Base-by-base conservation (phyloP, 2,797 vertebrate genomes). In the Muscicapa striata region DNA sequence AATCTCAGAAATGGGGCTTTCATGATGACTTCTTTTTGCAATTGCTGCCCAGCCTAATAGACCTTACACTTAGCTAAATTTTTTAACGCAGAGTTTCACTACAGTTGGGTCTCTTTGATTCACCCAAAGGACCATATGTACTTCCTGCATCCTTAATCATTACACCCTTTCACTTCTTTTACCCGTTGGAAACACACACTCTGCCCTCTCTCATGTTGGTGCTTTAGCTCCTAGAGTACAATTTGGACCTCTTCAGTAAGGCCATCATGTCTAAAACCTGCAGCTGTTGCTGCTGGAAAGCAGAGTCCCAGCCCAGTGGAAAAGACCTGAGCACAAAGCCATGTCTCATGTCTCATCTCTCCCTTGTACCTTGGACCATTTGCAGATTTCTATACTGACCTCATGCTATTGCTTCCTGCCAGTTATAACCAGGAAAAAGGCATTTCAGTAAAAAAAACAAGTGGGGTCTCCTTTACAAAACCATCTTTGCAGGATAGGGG, bases 1-100 rank as follows among this genome's bases (percentile, higher is more conserved):
- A 75, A 32, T 63, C 59, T 95, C 72, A 75, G 74, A 95, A 95
- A 95, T 49, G 17, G 54, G 20, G 15, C 32, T 91, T 89, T 62
- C 54, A 45, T 55, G 29, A 89, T 55, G 29, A 89, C 80, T 75
- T 89, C 27, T 29, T 66, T 72, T 73, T 48, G 62, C 46, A 84
- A 26, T 29, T 80, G 59, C 74, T 86, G 55, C 62, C 38, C 67
- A 77, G 45, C 23, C 51, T 90, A 94, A 94, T 36, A 77, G 77
- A 82, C 70, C 32, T 83, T 80, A 62, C 13, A 26, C 27, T 49
- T 51, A n/a, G 13, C 24, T 59, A 92, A 40, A 10, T 63, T 93
- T 72, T 84, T 51, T 58, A 43, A 36, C 49, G 29, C 29, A 86
- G 73, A 21, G 13, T 57, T 84, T 87, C 74, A 70, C 43, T 55